Base-by-base conservation (phyloP, 2,888 invertebrate species). In the Hypomecis atomaria region DNA sequence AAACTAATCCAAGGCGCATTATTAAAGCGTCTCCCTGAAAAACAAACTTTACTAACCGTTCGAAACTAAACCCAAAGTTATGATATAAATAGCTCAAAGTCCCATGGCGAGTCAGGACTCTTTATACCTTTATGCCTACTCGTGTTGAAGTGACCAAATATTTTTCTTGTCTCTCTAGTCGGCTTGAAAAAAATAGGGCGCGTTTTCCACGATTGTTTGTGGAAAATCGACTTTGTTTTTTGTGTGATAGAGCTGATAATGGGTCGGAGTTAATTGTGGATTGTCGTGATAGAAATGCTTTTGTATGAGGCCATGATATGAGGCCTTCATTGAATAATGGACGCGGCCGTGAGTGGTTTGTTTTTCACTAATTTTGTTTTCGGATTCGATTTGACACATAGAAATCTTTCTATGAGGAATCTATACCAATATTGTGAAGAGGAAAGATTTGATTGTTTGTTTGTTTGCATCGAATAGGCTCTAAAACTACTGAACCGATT, bases 71-170 rank as follows among this genome's bases (percentile, higher is more conserved):
- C 76, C 60, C 42, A 73, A 66, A 2, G 0, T 33, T 0, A 0
- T 5, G 4, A 0, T 0, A 10, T 56, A 76, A 57, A 60, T 40
- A 71, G 74, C 58, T 38, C 13, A 70, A 71, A 62, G 59, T 75
- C 37, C 55, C 9, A 54, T 65, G 64, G 43, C 58, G 66, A 9
- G 53, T 37, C n/a, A 0, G 40, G 23, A n/a, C n/a, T 49, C 49
- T 49, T 34, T 11, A 40, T 52, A 52, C 40, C 34, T 49, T 38
- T 52, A 52, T 62, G 42, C 61, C 65, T 67, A 67, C 66, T 67
- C 69, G 58, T 67, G 67, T 68, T 67, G 72, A 72, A 78, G 73
- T 81, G 81, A 77, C 78, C 82, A 81, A 83, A 83, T 81, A 78
- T 82, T 80, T 81, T 82, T 66, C 71, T 67, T 67, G 65, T 75